These are phyloP conservation scores for Semnornis frantzii DNA, from an alignment of 2,113 vertebrate genomes.

Conservation along the genomic window DNA sequence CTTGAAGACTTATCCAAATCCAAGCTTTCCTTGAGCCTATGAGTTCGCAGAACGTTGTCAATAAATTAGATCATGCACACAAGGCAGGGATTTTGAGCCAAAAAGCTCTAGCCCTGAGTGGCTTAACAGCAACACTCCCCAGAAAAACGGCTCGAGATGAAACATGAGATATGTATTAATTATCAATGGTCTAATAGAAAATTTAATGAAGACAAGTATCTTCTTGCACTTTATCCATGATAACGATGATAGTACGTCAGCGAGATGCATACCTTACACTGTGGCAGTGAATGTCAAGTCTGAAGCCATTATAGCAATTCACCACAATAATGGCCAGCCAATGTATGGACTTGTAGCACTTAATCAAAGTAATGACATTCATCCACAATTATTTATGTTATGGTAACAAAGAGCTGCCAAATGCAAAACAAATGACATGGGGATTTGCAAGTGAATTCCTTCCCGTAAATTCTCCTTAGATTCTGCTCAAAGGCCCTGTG, in stretches of 20 bases:
- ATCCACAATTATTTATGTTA: slow-evolving; percentile 70
- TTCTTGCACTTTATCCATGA: slow-evolving; percentile 65
- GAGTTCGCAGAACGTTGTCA: slow-evolving; percentile 59
- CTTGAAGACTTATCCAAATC: slow-evolving; percentile 62
- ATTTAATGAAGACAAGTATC: slow-evolving; percentile 71
- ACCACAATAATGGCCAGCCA: slow-evolving; percentile 70
- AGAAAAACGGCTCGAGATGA: slow-evolving; percentile 52
- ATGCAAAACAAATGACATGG: slow-evolving; percentile 76
- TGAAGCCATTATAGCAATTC: slow-evolving; percentile 71
- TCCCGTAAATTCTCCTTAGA: slow-evolving; percentile 62
- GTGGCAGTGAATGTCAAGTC: slow-evolving; percentile 57
- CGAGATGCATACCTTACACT: slow-evolving; percentile 40
- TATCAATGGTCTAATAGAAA: slow-evolving; percentile 72
- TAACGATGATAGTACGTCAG: slow-evolving; percentile 61
- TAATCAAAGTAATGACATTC: slow-evolving; percentile 67
- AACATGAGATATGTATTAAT: slow-evolving; percentile 71
- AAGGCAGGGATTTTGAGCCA: slow-evolving; percentile 59
- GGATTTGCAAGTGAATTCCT: slow-evolving; percentile 62
- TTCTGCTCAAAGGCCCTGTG: slow-evolving; percentile 9
- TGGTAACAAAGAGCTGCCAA: slow-evolving; percentile 67
- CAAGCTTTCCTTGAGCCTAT: slow-evolving; percentile 26
- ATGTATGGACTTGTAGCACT: slow-evolving; percentile 57
- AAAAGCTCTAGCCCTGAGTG: slow-evolving; percentile 41
- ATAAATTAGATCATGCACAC: slow-evolving; percentile 73
- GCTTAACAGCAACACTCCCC: slow-evolving; percentile 43